Percentiles rank a stretch among this genome's conserved stretches.
These are phyloP conservation scores for Tachina grossa DNA, from an alignment of 2,888 invertebrate species.

Conservation along the genomic window DNA sequence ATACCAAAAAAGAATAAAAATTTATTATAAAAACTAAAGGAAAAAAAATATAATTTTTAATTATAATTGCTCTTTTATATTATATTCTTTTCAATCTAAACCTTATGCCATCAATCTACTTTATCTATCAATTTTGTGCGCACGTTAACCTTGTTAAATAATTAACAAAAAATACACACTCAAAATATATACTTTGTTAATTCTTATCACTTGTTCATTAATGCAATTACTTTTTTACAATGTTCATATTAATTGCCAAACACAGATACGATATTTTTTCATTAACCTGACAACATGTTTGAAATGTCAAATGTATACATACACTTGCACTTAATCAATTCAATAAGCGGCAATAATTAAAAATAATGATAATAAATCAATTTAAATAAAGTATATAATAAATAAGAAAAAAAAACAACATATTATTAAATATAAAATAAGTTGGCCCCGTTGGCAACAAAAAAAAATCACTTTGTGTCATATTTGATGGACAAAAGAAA, in stretches of 20 bases:
- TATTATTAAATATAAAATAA: background rate
- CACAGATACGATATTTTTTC: constrained; percentile 20
- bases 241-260: constrained; percentile 23
- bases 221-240: background rate
- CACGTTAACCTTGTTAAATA: constrained; percentile 26
- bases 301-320: constrained; percentile 16
- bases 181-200: constrained; percentile 13
- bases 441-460: no score
- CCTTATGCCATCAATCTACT: background rate
- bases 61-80: background rate
- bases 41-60: background rate
- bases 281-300: background rate
- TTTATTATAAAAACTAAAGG: no score
- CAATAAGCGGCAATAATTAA: background rate
- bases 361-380: background rate
- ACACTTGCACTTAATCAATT: constrained; percentile 8
- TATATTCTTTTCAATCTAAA: background rate
- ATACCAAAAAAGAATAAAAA: no score
- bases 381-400: background rate
- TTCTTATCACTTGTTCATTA: constrained; percentile 17
- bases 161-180: constrained; percentile 35
- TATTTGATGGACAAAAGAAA: background rate
- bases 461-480: background rate
- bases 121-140: constrained; percentile 30
- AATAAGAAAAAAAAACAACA: background rate